phyloP scores from a whole-genome alignment of 2,113 vertebrate species.

The Leptosomus discolor region DNA sequence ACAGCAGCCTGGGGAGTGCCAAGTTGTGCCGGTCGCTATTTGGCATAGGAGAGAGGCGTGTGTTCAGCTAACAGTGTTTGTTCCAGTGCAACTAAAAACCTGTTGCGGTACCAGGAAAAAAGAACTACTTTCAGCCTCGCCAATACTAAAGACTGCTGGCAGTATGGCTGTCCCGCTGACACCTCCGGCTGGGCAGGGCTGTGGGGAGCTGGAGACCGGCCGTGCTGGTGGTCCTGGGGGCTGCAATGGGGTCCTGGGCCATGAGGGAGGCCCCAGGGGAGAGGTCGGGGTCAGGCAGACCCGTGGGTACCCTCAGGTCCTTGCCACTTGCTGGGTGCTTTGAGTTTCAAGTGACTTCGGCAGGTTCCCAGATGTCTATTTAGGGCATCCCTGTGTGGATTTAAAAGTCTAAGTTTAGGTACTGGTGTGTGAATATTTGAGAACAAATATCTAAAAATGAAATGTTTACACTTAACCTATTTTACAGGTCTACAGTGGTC shows the following conservation, averaged over 20 bases:
- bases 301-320: neutral
- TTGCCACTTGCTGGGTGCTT: neutral
- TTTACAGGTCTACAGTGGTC: neutral
- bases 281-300: neutral
- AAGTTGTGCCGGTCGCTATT: neutral
- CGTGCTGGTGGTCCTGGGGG: neutral
- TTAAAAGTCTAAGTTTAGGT: neutral
- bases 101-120: neutral
- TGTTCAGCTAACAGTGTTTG: neutral
- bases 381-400: neutral
- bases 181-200: neutral
- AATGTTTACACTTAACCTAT: neutral
- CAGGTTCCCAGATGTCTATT: neutral
- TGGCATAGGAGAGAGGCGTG: neutral
- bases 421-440: neutral
- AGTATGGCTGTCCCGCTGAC: neutral
- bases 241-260: neutral
- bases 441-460: neutral
- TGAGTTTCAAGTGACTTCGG: neutral
- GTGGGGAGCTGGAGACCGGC: neutral
- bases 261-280: neutral
- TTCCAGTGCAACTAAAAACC: neutral
- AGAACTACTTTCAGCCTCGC: neutral
- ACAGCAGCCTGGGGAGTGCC: neutral
- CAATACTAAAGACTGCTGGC: neutral